phyloP scores from a whole-genome alignment of 2,113 vertebrate species.

The Burhinus bistriatus region DNA sequence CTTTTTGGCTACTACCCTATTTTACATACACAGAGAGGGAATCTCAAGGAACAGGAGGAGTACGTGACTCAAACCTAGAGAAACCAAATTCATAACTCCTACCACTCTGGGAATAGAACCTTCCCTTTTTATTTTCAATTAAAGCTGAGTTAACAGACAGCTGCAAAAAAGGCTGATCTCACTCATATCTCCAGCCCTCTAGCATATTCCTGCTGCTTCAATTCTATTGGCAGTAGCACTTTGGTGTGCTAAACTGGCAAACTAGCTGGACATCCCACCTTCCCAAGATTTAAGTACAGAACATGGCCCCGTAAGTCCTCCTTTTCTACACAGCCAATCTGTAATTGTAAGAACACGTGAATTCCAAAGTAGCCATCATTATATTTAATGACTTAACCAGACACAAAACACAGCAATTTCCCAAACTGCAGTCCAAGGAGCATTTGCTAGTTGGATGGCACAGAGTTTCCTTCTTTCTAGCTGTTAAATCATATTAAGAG shows the following conservation, averaged over 20 bases:
- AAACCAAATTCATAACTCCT: background rate
- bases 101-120: background rate
- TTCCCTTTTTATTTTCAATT: background rate
- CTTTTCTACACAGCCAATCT: background rate
- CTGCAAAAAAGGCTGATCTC: background rate
- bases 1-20: background rate
- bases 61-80: background rate
- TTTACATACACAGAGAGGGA: background rate
- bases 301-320: background rate
- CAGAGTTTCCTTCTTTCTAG: background rate
- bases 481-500: background rate
- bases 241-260: background rate
- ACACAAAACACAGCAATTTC: background rate
- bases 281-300: background rate
- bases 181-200: background rate
- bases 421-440: background rate
- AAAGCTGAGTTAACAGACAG: background rate
- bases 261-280: background rate
- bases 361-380: background rate
- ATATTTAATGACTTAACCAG: background rate
- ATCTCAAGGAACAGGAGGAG: background rate
- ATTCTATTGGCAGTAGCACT: background rate
- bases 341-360: background rate
- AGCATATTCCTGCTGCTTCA: background rate
- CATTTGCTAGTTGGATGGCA: background rate